Conservation (phyloP, 2,888 invertebrate genomes). For the Nymphalis urticae region DNA sequence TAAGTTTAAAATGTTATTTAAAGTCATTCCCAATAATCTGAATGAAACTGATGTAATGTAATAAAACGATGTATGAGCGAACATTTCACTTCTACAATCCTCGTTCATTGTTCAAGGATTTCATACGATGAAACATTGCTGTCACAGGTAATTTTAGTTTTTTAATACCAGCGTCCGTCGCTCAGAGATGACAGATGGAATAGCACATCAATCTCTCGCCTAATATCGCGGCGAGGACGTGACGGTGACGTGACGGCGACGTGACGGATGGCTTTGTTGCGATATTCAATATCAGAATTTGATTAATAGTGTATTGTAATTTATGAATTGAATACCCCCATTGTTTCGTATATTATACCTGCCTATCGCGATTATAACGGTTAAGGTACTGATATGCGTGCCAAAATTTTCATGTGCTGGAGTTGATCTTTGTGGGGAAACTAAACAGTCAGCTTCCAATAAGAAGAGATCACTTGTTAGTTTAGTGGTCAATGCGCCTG, state of each 20-base stretch:
- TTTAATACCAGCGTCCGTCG: slow-evolving; percentile 1
- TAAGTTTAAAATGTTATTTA: too few relatives aligned
- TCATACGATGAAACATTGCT: not conserved
- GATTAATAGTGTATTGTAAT: slow-evolving; percentile 18
- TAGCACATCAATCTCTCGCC: slow-evolving; percentile 12
- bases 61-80: too few relatives aligned
- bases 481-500: too few relatives aligned
- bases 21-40: too few relatives aligned
- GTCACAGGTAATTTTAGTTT: slow-evolving; percentile 4
- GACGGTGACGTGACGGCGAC: slow-evolving; percentile 14
- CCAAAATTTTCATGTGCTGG: not conserved
- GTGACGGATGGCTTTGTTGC: slow-evolving; percentile 17
- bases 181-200: slow-evolving; percentile 9
- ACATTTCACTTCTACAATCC: too few relatives aligned
- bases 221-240: slow-evolving; percentile 3
- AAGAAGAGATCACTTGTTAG: too few relatives aligned
- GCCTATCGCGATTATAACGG: too few relatives aligned
- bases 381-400: too few relatives aligned
- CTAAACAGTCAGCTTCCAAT: too few relatives aligned
- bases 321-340: not conserved
- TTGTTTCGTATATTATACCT: not conserved
- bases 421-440: not conserved
- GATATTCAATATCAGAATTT: slow-evolving; percentile 25
- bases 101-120: too few relatives aligned
- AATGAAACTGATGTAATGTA: too few relatives aligned